A percentile compares a stretch with the other conserved stretches of the same genome.
Evolutionary conservation across 37 sponge, comb jelly and placozoan genomes (phyloP).

Genomic region (Mnemiopsis leidyi): DNA sequence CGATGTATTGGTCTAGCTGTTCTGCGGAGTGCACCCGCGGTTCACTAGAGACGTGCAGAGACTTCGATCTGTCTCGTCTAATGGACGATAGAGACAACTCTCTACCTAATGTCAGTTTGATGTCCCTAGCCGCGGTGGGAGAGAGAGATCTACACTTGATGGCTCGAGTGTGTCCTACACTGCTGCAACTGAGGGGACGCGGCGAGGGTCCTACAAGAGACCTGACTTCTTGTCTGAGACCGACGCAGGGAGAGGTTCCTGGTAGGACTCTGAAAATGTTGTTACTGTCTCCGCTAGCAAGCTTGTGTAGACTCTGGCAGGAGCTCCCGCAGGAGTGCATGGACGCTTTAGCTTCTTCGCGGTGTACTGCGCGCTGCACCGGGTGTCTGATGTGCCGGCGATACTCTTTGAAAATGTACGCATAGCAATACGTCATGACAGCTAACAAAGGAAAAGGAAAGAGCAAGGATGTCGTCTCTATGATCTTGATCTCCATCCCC

Average conservation of each 20-base stretch:
- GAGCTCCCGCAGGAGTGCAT: background rate
- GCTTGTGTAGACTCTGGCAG: background rate
- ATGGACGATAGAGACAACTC: background rate
- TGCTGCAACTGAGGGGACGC: background rate
- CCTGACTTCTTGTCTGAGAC: too few relatives aligned
- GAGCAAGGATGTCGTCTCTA: background rate
- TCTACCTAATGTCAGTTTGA: background rate
- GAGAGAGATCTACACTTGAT: background rate
- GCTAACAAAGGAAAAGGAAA: background rate
- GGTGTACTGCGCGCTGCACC: background rate
- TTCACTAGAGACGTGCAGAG: background rate
- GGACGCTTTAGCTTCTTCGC: slow-evolving; percentile 2
- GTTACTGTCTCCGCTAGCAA: background rate
- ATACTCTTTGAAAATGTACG: background rate
- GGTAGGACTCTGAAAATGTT: background rate
- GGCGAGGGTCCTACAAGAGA: background rate
- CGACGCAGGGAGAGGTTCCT: background rate
- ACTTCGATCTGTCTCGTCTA: background rate
- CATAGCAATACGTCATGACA: background rate
- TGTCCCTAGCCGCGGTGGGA: background rate
- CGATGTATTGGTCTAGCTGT: background rate
- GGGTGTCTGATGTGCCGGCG: background rate
- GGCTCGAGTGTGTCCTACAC: background rate
- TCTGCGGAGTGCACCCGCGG: background rate
- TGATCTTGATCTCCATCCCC: background rate